A percentile compares a stretch with the other conserved stretches of the same genome.
These are phyloP conservation scores for Autographa gamma DNA, from an alignment of 2,888 invertebrate genomes.

Conservation along the genomic window DNA sequence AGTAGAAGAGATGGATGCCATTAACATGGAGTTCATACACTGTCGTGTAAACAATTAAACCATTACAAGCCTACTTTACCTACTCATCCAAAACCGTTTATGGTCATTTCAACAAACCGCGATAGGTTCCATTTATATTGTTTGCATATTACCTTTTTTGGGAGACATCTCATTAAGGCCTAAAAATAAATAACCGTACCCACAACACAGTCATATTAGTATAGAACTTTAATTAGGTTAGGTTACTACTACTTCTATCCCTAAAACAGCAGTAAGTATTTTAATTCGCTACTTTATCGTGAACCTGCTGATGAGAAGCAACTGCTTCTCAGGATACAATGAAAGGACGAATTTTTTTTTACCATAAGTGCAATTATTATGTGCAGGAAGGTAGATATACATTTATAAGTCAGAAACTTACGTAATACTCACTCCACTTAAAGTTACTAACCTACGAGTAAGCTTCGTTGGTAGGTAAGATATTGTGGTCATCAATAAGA, in stretches of 20 bases:
- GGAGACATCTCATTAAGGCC: conserved; percentile 9
- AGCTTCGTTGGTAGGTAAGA: neutral
- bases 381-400: too few species aligned
- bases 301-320: too few species aligned
- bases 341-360: too few species aligned
- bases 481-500: neutral
- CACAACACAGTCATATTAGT: neutral
- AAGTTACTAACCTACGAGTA: neutral
- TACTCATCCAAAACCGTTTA: neutral
- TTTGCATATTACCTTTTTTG: conserved; percentile 20
- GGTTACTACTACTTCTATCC: too few species aligned
- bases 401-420: neutral
- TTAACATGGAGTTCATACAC: neutral
- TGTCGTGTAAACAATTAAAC: neutral
- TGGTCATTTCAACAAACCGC: conserved; percentile 16
- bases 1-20: neutral
- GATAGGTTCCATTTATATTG: conserved; percentile 1
- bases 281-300: too few species aligned
- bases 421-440: neutral
- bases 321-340: too few species aligned
- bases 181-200: neutral
- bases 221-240: neutral
- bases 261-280: too few species aligned
- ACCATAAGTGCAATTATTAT: too few species aligned
- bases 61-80: conserved; percentile 13